Evolutionary conservation across 2,797 vertebrate species (phyloP).

Genomic region (Hypotaenidia okinawae): DNA sequence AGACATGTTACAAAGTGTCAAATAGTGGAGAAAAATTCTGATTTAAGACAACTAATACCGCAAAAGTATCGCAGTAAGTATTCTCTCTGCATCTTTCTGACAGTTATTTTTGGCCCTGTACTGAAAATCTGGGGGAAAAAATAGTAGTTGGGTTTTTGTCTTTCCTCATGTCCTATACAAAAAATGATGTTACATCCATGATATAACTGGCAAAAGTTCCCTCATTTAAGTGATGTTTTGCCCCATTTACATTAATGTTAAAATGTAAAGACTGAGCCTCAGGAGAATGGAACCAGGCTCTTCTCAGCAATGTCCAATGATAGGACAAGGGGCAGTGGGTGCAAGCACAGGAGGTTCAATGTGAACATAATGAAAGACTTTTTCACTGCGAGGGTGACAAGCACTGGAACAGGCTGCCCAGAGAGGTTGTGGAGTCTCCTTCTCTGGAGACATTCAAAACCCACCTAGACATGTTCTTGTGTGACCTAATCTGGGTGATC

Average conservation of each 20-base stretch:
- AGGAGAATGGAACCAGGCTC: no score
- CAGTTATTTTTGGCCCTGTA: neutral
- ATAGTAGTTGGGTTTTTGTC: neutral
- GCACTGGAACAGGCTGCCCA: no score
- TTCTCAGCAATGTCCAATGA: no score
- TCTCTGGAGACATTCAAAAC: no score
- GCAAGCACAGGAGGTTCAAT: no score
- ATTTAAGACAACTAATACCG: neutral
- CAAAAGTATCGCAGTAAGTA: neutral
- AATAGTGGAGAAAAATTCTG: neutral
- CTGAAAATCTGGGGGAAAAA: neutral
- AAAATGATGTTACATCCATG: neutral
- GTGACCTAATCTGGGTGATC: no score
- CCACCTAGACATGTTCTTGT: no score
- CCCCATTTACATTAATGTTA: neutral
- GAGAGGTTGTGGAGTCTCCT: no score
- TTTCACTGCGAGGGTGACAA: no score
- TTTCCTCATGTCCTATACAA: neutral
- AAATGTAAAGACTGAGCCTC: neutral
- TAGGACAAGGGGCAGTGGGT: no score
- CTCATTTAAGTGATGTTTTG: slow-evolving; percentile 27
- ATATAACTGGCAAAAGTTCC: neutral
- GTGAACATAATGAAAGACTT: no score
- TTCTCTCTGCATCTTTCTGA: neutral
- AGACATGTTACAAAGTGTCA: neutral